Conservation (phyloP, 53 echinoderm and acorn worm genomes). For the Echinometra lucunter region DNA sequence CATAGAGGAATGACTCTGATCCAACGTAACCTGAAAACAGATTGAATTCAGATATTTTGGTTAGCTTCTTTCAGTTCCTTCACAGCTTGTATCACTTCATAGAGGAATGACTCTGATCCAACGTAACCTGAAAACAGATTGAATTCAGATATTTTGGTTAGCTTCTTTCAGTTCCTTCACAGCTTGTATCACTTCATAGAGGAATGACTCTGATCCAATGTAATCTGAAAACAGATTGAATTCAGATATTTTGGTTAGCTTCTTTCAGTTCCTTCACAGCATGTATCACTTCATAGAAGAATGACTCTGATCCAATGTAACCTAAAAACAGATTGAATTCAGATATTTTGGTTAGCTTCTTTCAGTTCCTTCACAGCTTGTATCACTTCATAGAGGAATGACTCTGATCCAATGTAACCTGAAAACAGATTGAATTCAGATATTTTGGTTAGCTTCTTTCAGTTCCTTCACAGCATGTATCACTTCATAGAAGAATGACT, state of each 20-base stretch:
- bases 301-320: slow-evolving; percentile 94
- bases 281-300: slow-evolving; percentile 86
- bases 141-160: slow-evolving; percentile 84
- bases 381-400: slow-evolving; percentile 91
- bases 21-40: slow-evolving; percentile 97
- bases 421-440: no score
- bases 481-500: slow-evolving; percentile 94
- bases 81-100: slow-evolving; percentile 84
- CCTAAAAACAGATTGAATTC: no score
- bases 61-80: slow-evolving; percentile 83
- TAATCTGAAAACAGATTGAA: no score
- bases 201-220: slow-evolving; percentile 95
- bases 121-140: no score
- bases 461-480: slow-evolving; percentile 82
- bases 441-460: slow-evolving; percentile 78
- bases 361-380: slow-evolving; percentile 82
- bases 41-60: no score
- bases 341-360: slow-evolving; percentile 80
- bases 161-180: slow-evolving; percentile 82
- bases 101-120: slow-evolving; percentile 94
- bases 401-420: slow-evolving; percentile 95
- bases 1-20: slow-evolving; percentile 93
- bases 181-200: slow-evolving; percentile 83
- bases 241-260: slow-evolving; percentile 81
- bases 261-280: slow-evolving; percentile 83